Evolutionary conservation across 1,140 invertebrate genomes (phyloP).

Genomic region (Platyura marginata): DNA sequence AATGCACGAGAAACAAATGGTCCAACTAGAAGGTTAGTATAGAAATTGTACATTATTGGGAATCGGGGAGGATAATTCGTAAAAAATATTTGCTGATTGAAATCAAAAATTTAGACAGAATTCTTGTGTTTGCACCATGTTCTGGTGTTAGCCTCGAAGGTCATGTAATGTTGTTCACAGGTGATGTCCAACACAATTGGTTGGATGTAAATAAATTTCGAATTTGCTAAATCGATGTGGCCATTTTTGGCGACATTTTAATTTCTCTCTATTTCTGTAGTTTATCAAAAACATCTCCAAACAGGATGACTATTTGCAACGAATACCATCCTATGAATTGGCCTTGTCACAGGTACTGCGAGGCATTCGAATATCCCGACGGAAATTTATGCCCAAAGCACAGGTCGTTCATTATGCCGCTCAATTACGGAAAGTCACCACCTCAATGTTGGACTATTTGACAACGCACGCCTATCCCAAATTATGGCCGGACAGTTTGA

Average conservation of each 20-base stretch:
- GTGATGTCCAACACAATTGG: conserved; percentile 82
- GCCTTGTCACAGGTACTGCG: conserved; percentile 60
- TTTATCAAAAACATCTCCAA: conserved; percentile 64
- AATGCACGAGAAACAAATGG: conserved; percentile 49
- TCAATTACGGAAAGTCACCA: conserved; percentile 62
- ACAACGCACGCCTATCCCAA: conserved; percentile 45
- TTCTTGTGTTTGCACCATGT: conserved; percentile 66
- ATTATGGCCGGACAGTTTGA: conserved; percentile 47
- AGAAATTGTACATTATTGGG: neutral
- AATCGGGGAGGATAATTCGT: too few relatives aligned
- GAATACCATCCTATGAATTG: conserved; percentile 67
- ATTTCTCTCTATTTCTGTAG: conserved; percentile 23
- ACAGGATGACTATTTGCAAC: conserved; percentile 48
- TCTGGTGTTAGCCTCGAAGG: conserved; percentile 78
- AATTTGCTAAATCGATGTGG: conserved; percentile 1
- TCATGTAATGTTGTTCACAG: conserved; percentile 71
- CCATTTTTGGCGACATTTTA: neutral
- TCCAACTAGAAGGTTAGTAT: conserved; percentile 36
- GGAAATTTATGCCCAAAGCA: conserved; percentile 80
- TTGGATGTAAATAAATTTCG: conserved; percentile 46
- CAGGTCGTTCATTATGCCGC: conserved; percentile 66
- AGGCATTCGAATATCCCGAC: conserved; percentile 64
- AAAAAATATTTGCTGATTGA: too few relatives aligned
- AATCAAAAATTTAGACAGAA: conserved; percentile 38
- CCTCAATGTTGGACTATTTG: conserved; percentile 62